phyloP scores from a whole-genome alignment of 2,888 invertebrate species.

The Catocala nupta region DNA sequence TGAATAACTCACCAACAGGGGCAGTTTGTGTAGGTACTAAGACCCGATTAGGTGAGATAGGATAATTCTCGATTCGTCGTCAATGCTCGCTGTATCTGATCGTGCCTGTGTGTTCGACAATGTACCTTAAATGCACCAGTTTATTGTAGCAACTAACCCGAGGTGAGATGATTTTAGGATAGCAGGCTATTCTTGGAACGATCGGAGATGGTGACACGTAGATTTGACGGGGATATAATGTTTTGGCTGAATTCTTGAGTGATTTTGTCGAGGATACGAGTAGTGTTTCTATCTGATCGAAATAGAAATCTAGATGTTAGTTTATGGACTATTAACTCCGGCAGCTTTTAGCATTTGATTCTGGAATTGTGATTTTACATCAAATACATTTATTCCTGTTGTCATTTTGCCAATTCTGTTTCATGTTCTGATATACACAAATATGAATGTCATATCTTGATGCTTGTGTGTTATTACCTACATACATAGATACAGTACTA shows the following conservation, averaged over 20 bases:
- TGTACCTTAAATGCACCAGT: constrained; percentile 76
- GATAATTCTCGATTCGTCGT: constrained; percentile 80
- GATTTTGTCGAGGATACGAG: constrained; percentile 7
- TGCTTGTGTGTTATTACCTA: too few relatives aligned
- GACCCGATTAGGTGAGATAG: constrained; percentile 83
- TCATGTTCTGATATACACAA: too few relatives aligned
- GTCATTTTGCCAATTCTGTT: too few relatives aligned
- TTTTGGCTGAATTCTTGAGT: constrained; percentile 9
- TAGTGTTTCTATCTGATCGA: constrained; percentile 10
- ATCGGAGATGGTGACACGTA: constrained; percentile 42
- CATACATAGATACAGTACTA: too few relatives aligned
- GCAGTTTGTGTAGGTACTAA: constrained; percentile 57
- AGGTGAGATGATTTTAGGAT: constrained; percentile 62
- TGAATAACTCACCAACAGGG: constrained; percentile 3
- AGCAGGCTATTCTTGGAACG: constrained; percentile 59
- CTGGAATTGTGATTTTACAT: too few relatives aligned
- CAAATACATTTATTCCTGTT: too few relatives aligned
- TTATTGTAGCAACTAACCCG: constrained; percentile 62
- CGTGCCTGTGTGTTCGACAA: constrained; percentile 65
- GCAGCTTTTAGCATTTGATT: too few relatives aligned
- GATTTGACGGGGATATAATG: constrained; percentile 33
- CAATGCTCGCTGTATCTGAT: constrained; percentile 72
- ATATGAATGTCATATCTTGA: too few relatives aligned
- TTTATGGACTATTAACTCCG: too few relatives aligned
- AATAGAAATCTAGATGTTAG: constrained; percentile 9